phyloP scores from a whole-genome alignment of 2,888 invertebrate genomes.

The Stegana nigrithorax region DNA sequence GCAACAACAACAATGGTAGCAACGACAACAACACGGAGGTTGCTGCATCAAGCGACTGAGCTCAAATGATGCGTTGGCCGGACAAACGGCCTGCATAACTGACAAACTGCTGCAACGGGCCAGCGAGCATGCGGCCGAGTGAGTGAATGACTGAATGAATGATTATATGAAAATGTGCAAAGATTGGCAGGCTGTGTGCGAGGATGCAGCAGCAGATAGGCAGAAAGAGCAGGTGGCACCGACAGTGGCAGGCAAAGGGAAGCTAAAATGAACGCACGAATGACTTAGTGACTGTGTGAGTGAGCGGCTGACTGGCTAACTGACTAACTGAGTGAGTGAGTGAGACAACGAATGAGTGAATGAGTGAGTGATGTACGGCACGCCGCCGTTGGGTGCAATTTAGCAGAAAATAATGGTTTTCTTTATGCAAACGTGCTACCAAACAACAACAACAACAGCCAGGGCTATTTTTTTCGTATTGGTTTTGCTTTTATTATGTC shows the following conservation, averaged over 20 bases:
- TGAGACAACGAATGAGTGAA: neutral
- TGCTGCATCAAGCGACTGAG: neutral
- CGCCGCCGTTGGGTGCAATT: conserved; percentile 2
- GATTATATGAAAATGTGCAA: neutral
- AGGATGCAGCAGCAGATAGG: neutral
- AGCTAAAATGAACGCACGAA: neutral
- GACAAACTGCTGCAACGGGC: neutral
- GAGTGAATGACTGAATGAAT: neutral
- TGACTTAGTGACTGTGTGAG: neutral
- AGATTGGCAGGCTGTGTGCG: no score
- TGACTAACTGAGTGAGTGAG: neutral
- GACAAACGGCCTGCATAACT: conserved; percentile 3
- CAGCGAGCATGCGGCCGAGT: neutral
- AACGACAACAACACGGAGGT: no score
- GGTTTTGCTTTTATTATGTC: neutral
- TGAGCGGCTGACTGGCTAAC: neutral
- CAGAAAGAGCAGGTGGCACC: neutral
- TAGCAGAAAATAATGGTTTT: conserved; percentile 14
- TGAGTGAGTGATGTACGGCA: conserved; percentile 4
- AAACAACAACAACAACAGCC: neutral
- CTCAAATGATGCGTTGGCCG: conserved; percentile 13
- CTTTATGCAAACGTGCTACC: conserved; percentile 5
- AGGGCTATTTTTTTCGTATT: neutral
- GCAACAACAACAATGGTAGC: neutral
- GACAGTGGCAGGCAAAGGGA: neutral